These are phyloP conservation scores for Peromyscus attwateri DNA, from an alignment of 2,797 vertebrate genomes.

Conservation along the genomic window DNA sequence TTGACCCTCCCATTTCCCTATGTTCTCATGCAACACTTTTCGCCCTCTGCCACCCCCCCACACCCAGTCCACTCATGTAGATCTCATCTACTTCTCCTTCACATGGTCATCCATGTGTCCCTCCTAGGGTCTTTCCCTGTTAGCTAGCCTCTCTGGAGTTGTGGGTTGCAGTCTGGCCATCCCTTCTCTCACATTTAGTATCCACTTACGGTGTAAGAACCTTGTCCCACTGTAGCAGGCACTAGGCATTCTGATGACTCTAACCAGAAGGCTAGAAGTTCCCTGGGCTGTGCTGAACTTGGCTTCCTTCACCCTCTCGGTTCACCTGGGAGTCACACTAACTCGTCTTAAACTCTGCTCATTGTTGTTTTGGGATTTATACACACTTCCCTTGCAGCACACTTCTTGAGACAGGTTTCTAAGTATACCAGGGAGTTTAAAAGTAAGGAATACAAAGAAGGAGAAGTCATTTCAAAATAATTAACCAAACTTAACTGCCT, in stretches of 20 bases:
- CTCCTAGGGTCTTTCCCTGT: too few relatives aligned
- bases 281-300: too few relatives aligned
- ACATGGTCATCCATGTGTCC: too few relatives aligned
- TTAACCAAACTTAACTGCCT: neutral
- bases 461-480: slow-evolving; percentile 14
- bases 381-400: neutral
- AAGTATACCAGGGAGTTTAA: neutral
- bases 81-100: too few relatives aligned
- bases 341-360: neutral
- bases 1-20: too few relatives aligned
- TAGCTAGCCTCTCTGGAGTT: too few relatives aligned
- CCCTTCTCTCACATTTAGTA: too few relatives aligned
- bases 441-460: neutral
- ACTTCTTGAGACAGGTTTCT: neutral
- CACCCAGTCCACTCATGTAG: too few relatives aligned
- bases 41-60: too few relatives aligned
- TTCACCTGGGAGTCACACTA: neutral
- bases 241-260: neutral
- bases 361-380: neutral
- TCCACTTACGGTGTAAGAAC: neutral
- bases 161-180: too few relatives aligned
- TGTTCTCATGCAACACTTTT: too few relatives aligned
- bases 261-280: too few relatives aligned
- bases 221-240: neutral
- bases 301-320: neutral